Conservation (phyloP, 2,888 invertebrate genomes). For the Platycnemis pennipes region DNA sequence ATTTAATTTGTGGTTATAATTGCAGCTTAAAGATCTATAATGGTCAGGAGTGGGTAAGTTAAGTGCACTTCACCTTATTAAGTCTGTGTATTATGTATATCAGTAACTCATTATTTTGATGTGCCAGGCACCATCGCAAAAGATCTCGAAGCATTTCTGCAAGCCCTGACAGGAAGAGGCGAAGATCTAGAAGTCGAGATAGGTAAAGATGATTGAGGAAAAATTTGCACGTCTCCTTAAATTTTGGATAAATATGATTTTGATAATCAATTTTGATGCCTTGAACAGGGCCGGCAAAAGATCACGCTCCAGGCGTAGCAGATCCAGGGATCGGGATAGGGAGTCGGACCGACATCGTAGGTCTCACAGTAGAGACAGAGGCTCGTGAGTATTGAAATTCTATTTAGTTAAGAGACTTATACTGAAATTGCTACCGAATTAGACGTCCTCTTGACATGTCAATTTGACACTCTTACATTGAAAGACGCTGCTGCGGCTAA, state of each 20-base stretch:
- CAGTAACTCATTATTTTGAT: constrained; percentile 67
- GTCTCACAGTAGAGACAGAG: constrained; percentile 75
- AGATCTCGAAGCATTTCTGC: constrained; percentile 83
- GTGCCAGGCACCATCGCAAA: constrained; percentile 79
- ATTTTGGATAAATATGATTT: no score
- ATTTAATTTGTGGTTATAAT: neutral
- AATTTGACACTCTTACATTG: neutral
- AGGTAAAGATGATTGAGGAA: constrained; percentile 71
- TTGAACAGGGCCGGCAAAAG: constrained; percentile 80
- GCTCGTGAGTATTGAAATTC: constrained; percentile 74
- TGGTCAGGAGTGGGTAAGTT: constrained; percentile 56
- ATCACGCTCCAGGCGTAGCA: constrained; percentile 84
- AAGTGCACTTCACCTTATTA: neutral
- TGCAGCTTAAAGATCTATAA: neutral
- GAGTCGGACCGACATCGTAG: constrained; percentile 74
- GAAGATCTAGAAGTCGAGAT: constrained; percentile 82
- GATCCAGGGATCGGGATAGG: constrained; percentile 83
- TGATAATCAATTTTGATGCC: neutral
- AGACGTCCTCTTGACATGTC: no score
- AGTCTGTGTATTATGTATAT: neutral
- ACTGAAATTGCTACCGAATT: no score
- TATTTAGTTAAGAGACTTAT: no score
- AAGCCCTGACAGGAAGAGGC: constrained; percentile 82
- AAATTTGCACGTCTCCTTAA: neutral
- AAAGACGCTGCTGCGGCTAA: no score